A percentile compares a stretch with the other conserved stretches of the same genome.
These are phyloP conservation scores for Plebejus anna DNA, from an alignment of 2,888 invertebrate species.

Conservation along the genomic window DNA sequence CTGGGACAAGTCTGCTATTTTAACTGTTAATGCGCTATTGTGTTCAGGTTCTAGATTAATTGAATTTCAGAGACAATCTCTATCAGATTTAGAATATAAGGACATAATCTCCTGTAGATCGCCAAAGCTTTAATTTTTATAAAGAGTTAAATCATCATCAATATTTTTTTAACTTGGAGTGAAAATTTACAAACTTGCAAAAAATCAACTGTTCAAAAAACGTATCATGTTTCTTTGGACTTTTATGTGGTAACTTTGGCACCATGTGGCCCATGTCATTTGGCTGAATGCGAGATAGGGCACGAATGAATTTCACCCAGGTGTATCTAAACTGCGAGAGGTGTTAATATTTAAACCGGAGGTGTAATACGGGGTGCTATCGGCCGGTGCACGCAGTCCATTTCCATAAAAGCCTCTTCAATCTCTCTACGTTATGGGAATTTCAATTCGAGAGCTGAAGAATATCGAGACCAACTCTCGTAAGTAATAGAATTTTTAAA, in stretches of 20 bases:
- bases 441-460: constrained; percentile 62
- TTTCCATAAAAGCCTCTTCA: constrained; percentile 80
- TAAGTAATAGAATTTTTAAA: constrained; percentile 42
- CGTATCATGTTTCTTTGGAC: neutral
- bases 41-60: neutral
- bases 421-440: constrained; percentile 76
- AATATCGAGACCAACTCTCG: constrained; percentile 45
- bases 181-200: neutral
- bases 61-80: neutral
- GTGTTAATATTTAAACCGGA: constrained; percentile 72
- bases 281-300: constrained; percentile 35
- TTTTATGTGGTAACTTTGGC: neutral
- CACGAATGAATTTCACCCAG: constrained; percentile 60
- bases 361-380: constrained; percentile 58
- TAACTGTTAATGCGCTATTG: neutral
- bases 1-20: neutral
- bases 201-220: neutral
- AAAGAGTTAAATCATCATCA: too few relatives aligned
- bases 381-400: constrained; percentile 70
- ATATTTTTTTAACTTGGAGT: neutral
- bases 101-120: neutral
- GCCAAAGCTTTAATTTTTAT: neutral
- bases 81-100: too few relatives aligned
- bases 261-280: neutral
- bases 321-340: constrained; percentile 64